Evolutionary conservation across 2,888 invertebrate species (phyloP), one percentile per base, ranked within the genome.

Genomic region (Lacanobia oleracea): DNA sequence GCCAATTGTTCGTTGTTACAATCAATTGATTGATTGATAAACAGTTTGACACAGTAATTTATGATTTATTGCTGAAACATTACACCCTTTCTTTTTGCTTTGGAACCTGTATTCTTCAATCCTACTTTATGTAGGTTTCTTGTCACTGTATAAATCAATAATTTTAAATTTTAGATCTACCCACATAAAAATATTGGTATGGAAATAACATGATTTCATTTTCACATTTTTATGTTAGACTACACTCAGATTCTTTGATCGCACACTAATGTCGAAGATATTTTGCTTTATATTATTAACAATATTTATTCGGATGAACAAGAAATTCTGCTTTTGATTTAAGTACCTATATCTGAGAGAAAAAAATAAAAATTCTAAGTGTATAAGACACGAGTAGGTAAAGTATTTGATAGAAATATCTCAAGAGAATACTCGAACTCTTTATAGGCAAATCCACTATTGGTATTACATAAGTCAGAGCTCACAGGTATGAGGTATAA

Each of bases 401-500:
- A 59, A 40, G 50, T 57, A 77, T 73, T 75, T 67, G 74, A 72
- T 60, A 68, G 64, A 70, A 73, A 81, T 77, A 73, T 74, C 79
- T 81, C 73, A 33, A 75, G 77, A 71, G 86, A 73, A 67, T 73
- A 78, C 80, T 79, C 63, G 72, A 82, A 72, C 70, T 82, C 75
- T 85, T 83, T 75, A 80, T 67, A 84, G 67, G 69, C 51, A 86
- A 86, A 85, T 86, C 82, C 67, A 81, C 82, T 79, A 85, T 84
- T 67, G 72, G 68, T 88, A 87, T 88, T 84, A 91, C 66, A 73
- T 88, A 91, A 87, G 91, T 91, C 88, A 88, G 91, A 91, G 90
- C 83, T 91, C 88, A 88, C 91, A 92, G 91, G 91, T 92, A 91
- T 48, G 18, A 48, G 91, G 91, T 91, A 91, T 88, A 82, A 89